phyloP scores from a whole-genome alignment of 2,888 invertebrate species.

The Bruchidius siliquastri region DNA sequence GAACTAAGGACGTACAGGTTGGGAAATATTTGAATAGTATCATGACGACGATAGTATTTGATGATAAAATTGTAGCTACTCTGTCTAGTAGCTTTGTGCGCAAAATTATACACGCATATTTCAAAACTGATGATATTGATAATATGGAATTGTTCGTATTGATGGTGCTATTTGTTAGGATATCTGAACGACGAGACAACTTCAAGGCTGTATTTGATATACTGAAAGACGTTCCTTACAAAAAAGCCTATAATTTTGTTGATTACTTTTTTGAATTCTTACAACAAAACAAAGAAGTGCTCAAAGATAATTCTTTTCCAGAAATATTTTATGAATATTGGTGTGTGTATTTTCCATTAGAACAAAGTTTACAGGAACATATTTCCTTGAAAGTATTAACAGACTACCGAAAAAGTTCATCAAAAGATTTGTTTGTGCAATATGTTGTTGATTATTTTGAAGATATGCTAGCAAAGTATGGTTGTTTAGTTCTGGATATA shows the following conservation, averaged over 20 bases:
- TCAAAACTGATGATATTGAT: background rate
- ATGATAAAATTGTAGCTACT: constrained; percentile 2
- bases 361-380: constrained; percentile 5
- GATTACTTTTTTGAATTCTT: background rate
- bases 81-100: background rate
- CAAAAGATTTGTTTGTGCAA: constrained; percentile 1
- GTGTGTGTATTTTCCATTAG: constrained; percentile 6
- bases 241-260: background rate
- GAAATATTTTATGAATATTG: constrained; percentile 10
- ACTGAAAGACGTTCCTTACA: background rate
- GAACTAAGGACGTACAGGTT: constrained; percentile 11
- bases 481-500: background rate
- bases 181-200: constrained; percentile 6
- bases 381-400: constrained; percentile 7
- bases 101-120: background rate
- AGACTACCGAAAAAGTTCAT: background rate
- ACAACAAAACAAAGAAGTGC: background rate
- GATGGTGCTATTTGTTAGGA: constrained; percentile 5
- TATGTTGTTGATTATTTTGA: constrained; percentile 8
- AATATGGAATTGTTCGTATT: constrained; percentile 7
- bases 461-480: background rate
- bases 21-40: constrained; percentile 5
- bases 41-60: background rate
- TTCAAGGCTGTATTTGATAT: constrained; percentile 9
- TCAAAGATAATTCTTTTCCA: background rate